Evolutionary conservation across 2,888 invertebrate species (phyloP), one percentile per base, ranked within the genome.

Genomic region (Tinea semifulvella): DNA sequence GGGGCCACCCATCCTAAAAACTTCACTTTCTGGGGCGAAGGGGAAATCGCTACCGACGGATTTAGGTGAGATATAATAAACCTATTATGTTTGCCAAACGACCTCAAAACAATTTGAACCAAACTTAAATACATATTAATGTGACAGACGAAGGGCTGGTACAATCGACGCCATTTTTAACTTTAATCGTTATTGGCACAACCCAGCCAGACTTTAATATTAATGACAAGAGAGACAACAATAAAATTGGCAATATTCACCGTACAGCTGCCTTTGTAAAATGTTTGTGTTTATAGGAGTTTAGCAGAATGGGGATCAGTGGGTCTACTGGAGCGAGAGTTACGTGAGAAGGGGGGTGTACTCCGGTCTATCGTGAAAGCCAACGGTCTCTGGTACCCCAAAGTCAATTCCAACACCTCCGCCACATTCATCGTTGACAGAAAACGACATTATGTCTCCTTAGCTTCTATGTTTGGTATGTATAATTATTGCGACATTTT

Each of bases 1-100:
- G 97, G 96, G 1, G 96, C 95, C 18, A 92, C 96, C 0, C 98
- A 99, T 62, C 90, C 90, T 19, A 85, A 87, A 35, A 93, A 94
- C 65, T 92, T 91, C 57, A 87, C 89, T 38, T 96, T 98, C 63
- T 98, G 98, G 97, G 90, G 90, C 26, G 92, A 93, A 61, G 94
- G 93, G 2, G 88, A 89, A 50, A 86, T 88, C 44, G 93, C 98
- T 4, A 90, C 92, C 1, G 91, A 93, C 54, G 98, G 97, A 1
- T 90, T 98, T 57, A 88, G 92, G 65, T 91, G 89, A 49, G 2
- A 36, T 2, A 31, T 31, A 7, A 22, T 5, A 22, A 22, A 22
- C 8, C 22, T 22, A 7, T 8, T n/a, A n/a, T n/a, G n/a, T n/a
- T n/a, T n/a, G n/a, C n/a, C n/a, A n/a, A n/a, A n/a, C n/a, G n/a